Conservation (phyloP, 2,797 vertebrate species). For the Clamator glandarius region DNA sequence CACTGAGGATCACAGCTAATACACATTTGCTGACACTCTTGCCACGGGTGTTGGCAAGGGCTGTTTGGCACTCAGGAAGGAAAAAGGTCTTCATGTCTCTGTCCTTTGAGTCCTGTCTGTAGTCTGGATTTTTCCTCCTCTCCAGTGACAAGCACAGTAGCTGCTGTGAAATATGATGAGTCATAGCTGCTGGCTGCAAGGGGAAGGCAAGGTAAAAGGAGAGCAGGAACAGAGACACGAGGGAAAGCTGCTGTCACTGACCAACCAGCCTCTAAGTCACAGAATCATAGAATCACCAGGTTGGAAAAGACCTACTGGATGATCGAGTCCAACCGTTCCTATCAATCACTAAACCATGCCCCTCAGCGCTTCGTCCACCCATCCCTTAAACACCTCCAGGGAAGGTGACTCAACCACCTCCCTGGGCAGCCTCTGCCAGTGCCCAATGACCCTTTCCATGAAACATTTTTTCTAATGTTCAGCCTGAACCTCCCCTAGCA, state of each 20-base stretch:
- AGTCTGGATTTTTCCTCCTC: conserved; percentile 14
- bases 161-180: conserved; percentile 22
- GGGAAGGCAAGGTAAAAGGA: conserved; percentile 1
- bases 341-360: too few species aligned
- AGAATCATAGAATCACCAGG: too few species aligned
- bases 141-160: not conserved
- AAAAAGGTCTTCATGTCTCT: not conserved
- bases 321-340: too few species aligned
- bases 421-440: too few species aligned
- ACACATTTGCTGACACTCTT: not conserved
- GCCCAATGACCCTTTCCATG: too few species aligned
- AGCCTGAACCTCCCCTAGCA: too few species aligned
- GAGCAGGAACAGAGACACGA: not conserved
- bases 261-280: not conserved
- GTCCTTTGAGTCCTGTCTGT: not conserved
- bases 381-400: too few species aligned
- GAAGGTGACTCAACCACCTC: too few species aligned
- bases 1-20: not conserved
- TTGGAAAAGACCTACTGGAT: too few species aligned
- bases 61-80: not conserved
- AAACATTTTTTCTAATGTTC: too few species aligned
- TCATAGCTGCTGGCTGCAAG: conserved; percentile 20
- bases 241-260: not conserved
- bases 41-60: not conserved
- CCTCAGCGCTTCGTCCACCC: too few species aligned